Evolutionary conservation across 2,888 invertebrate species (phyloP), one percentile per base, ranked within the genome.

Genomic region (Antheraea assamensis): DNA sequence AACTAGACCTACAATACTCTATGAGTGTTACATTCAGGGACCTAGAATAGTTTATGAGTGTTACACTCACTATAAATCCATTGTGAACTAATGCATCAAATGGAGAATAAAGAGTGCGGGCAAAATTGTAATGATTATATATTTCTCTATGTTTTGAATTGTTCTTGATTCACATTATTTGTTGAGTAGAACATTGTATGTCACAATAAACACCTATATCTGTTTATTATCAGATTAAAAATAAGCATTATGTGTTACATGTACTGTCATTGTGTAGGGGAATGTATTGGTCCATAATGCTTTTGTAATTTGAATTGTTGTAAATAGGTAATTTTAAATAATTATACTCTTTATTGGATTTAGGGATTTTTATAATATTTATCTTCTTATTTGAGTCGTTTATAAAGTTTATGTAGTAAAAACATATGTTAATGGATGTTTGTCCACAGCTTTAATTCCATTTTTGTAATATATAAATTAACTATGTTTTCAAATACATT

Each of bases 151-250:
- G 52, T 55, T 52, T 66, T 55, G 4, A 17, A 24, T n/a, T 24
- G 13, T 49, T 15, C 24, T 47, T 55, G 27, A 35, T 52, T 52
- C 52, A 21, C 24, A 47, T 19, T 55, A 55, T 55, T 68, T 55
- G 24, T 31, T 8, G 24, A 24, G 17, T 31, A 52, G 7, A 52
- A 52, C 35, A 15, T n/a, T 27, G 8, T 35, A 19, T 72, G 31
- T 31, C 71, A 72, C 72, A 75, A 58, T 75, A 73, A 73, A 75
- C 30, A 61, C 64, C 71, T 76, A 76, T 78, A 80, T 80, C 81
- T 76, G 77, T 79, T 80, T 77, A 77, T 77, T 78, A 80, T 80
- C 81, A 77, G 79, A 81, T 81, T 77, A 77, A 52, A 72, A 72
- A 61, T 61, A 61, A 27, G 15, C 27, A 72, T 75, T 52, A 75